Base-by-base conservation (phyloP, 2,888 invertebrate genomes). In the Leptinotarsa rubiginosa region DNA sequence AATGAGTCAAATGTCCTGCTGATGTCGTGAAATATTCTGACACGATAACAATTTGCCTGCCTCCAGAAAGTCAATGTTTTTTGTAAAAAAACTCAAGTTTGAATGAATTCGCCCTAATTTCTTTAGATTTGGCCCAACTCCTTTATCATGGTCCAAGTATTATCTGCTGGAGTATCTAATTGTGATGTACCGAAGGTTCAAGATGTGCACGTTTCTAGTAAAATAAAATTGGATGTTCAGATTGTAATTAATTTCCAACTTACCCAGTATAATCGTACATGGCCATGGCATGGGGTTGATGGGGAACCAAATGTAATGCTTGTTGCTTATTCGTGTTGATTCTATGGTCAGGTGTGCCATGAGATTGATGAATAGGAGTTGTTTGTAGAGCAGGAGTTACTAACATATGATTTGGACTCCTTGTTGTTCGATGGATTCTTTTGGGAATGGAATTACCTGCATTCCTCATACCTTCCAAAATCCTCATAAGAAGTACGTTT, bases 401-500 rank as follows among this genome's bases (percentile, higher is more conserved):
- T 54, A 79, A 75, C n/a, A 76, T 56, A 16, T 79, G 75, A 64
- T 76, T 79, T 3, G 79, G 69, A 66, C 77, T 76, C 56, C 79
- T 76, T 47, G 78, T 74, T 15, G 78, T 73, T 47, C 84, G 82
- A 77, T 83, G 84, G 67, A 82, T 79, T 78, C 83, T 85, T 81
- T 91, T 92, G 73, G 91, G 91, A 10, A 91, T 91, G 10, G 65
- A 65, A 41, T 74, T 75, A 3, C 79, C 80, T 3, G 92, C 91
- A 87, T 93, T 93, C 85, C 93, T 92, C 91, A 95, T 93, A 80
- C 97, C 97, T 89, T 97, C 97, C 83, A 97, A 90, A 82, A 98
- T 96, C 84, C 97, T 91, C 93, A 97, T 96, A 71, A 98, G 91
- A 75, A 98, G 91, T 74, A 98, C 97, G 88, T 98, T 98, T 69